Percentiles rank a stretch among this genome's conserved stretches.
phyloP scores from a whole-genome alignment of 1,140 invertebrate species.

The Galendromus occidentalis region DNA sequence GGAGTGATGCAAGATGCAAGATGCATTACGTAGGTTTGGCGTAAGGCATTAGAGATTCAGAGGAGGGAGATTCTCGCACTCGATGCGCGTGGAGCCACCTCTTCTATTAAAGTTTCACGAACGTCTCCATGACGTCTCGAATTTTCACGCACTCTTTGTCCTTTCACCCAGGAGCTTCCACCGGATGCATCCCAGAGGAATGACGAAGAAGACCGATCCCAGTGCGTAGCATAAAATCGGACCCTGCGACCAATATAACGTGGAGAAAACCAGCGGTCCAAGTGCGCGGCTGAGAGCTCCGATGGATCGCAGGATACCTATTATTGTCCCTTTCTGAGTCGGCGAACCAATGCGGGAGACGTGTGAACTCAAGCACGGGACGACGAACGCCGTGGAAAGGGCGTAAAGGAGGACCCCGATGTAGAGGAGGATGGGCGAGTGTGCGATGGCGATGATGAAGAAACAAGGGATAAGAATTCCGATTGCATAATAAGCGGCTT shows the following conservation, averaged over 20 bases:
- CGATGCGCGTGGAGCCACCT: too few relatives aligned
- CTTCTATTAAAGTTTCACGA: too few relatives aligned
- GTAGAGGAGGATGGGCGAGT: slow-evolving; percentile 40
- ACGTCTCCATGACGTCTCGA: too few relatives aligned
- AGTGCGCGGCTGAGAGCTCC: slow-evolving; percentile 77
- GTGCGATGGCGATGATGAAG: slow-evolving; percentile 54
- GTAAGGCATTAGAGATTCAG: too few relatives aligned
- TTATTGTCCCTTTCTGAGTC: slow-evolving; percentile 70
- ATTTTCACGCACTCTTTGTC: too few relatives aligned
- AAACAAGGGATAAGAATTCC: slow-evolving; percentile 65
- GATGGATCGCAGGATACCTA: slow-evolving; percentile 79
- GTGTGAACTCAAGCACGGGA: slow-evolving; percentile 76
- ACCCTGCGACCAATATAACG: slow-evolving; percentile 14
- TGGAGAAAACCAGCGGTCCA: slow-evolving; percentile 65
- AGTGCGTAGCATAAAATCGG: not conserved
- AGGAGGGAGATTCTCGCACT: too few relatives aligned
- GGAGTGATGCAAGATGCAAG: too few relatives aligned
- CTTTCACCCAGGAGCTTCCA: slow-evolving; percentile 15
- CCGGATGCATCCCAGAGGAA: slow-evolving; percentile 16
- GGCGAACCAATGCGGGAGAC: slow-evolving; percentile 56
- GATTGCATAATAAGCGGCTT: slow-evolving; percentile 35
- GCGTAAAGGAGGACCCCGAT: slow-evolving; percentile 66
- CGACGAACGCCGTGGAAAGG: slow-evolving; percentile 74
- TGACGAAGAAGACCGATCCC: not conserved
- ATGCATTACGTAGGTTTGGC: too few relatives aligned